Evolutionary conservation across 2,797 vertebrate genomes (phyloP), one percentile per base, ranked within the genome.

Genomic region (Lepilemur septentrionalis): DNA sequence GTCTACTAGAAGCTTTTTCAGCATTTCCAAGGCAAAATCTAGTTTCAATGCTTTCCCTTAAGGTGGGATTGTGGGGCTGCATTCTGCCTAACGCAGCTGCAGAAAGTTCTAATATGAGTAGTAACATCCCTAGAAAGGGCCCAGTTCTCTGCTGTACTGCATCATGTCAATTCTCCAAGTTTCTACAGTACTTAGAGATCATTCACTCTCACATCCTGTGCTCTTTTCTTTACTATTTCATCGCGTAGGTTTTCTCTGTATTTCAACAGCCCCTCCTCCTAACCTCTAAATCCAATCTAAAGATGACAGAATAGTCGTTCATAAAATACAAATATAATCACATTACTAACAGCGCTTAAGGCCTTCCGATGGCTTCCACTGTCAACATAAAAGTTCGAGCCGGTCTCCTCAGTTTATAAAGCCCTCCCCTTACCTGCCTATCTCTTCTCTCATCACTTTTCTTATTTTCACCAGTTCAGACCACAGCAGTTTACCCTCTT

Each of bases 341-440:
- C 30, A 72, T 63, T 69, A 82, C n/a, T 48, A 88, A 88, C 30
- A 50, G 28, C 55, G 25, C 28, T 67, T 73, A 85, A 22, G 28
- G 70, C 28, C 38, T 55, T 70, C 17, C 76, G 7, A 63, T 10
- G 32, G 43, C 38, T 91, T 61, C 52, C 41, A 76, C 14, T n/a
- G 25, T 57, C 23, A 86, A 75, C 20, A 91, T 55, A 50, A 75
- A 89, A 75, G 48, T 78, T 78, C 28, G 28, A 89, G 78, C 15
- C 38, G 87, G 25, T n/a, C 70, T 75, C 18, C 61, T 96, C 46
- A n/a, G 17, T 70, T 88, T 91, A 70, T 67, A 94, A 91, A 63
- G 22, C 0, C 20, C 32, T 76, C 55, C 32, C 23, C 61, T 65
- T 30, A 65, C 43, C 52, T 72, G 61, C 14, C 10, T 30, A 87